Percentiles rank a stretch among this genome's conserved stretches.
Evolutionary conservation across 2,888 invertebrate species (phyloP).

Genomic region (Ashinkailepas kermadecensis): DNA sequence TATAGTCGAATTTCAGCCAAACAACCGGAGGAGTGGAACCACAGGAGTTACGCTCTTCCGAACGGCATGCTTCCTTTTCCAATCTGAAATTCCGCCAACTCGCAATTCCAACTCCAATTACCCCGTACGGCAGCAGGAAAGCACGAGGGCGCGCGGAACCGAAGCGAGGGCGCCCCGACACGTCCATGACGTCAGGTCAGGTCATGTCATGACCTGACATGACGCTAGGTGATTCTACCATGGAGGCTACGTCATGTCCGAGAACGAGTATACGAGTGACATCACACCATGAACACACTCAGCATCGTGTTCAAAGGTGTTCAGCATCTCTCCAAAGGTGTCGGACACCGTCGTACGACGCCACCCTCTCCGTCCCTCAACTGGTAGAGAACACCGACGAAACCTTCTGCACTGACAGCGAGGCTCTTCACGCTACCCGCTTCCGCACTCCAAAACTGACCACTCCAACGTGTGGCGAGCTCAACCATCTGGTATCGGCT

Average conservation of each 20-base stretch:
- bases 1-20: too few species aligned
- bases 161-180: too few species aligned
- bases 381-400: conserved; percentile 51
- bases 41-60: too few species aligned
- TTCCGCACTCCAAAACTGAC: conserved; percentile 50
- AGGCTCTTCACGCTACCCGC: conserved; percentile 52
- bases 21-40: too few species aligned
- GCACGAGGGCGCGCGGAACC: too few species aligned
- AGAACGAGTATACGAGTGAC: conserved; percentile 46
- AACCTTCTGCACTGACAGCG: conserved; percentile 50
- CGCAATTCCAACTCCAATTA: too few species aligned
- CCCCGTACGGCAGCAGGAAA: too few species aligned
- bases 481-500: conserved; percentile 48
- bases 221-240: too few species aligned
- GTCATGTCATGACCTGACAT: too few species aligned
- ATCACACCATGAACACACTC: conserved; percentile 48
- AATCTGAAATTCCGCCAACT: too few species aligned
- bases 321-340: conserved; percentile 40
- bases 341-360: conserved; percentile 52
- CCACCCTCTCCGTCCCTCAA: conserved; percentile 50
- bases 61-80: too few species aligned
- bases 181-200: too few species aligned
- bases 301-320: conserved; percentile 47
- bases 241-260: conserved; percentile 44
- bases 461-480: conserved; percentile 49